A percentile compares a stretch with the other conserved stretches of the same genome.
Conservation (phyloP, 2,113 vertebrate species). For the Macrotis lagotis region DNA sequence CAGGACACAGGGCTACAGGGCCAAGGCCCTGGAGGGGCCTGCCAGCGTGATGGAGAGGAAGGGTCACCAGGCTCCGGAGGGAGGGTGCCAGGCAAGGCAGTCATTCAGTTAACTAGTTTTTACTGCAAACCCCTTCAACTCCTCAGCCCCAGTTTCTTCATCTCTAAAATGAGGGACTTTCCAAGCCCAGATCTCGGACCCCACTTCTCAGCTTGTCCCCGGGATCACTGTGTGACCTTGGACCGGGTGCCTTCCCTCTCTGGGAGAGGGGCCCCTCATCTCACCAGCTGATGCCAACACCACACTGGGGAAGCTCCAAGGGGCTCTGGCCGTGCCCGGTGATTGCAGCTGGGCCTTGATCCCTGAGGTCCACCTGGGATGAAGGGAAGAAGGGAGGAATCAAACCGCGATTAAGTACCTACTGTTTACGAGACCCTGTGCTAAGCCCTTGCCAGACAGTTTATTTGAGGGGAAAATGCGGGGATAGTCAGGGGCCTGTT, state of each 20-base stretch:
- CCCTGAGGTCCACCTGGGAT: neutral
- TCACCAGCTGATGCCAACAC: neutral
- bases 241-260: neutral
- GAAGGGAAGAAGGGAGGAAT: neutral
- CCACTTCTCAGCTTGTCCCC: neutral
- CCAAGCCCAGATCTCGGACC: too few relatives aligned
- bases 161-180: too few relatives aligned
- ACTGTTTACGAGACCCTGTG: too few relatives aligned
- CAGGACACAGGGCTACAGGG: neutral
- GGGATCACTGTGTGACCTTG: neutral
- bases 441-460: neutral
- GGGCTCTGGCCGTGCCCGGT: too few relatives aligned
- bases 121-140: too few relatives aligned
- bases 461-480: neutral
- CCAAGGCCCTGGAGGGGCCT: too few relatives aligned
- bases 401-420: neutral
- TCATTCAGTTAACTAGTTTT: neutral
- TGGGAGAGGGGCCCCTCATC: neutral
- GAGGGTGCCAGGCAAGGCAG: too few relatives aligned
- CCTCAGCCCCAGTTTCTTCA: neutral
- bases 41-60: neutral
- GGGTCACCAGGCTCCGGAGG: too few relatives aligned
- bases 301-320: too few relatives aligned
- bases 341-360: constrained; percentile 12
- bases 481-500: neutral